Conservation (phyloP, 2,797 vertebrate species). For the Emydoidea blandingii region DNA sequence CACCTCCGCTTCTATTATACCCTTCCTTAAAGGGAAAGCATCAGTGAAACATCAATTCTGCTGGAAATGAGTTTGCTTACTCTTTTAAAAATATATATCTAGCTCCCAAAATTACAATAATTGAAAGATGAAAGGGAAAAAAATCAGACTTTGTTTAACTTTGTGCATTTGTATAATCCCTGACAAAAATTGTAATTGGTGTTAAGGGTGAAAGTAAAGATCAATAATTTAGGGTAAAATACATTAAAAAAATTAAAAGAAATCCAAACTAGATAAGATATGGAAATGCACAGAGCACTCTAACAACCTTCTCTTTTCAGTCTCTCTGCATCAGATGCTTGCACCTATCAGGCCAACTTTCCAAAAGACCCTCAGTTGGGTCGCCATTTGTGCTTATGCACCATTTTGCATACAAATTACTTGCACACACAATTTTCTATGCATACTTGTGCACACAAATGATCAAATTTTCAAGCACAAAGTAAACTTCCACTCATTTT, state of each 20-base stretch:
- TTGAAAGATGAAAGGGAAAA: not conserved
- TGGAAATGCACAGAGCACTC: fast-evolving
- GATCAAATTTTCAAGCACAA: slow-evolving; percentile 9
- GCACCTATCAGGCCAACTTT: not conserved
- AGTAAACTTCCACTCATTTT: not conserved
- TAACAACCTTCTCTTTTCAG: not conserved
- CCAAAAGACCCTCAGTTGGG: not conserved
- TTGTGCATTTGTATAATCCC: not conserved
- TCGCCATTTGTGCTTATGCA: not conserved
- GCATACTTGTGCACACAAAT: fast-evolving
- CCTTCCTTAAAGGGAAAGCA: not conserved
- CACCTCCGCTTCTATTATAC: not conserved
- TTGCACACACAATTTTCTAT: not conserved
- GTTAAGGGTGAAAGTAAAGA: not conserved
- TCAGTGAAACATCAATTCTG: not conserved
- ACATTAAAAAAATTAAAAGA: not conserved
- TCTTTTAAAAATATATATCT: not conserved
- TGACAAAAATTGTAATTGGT: not conserved
- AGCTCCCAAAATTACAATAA: not conserved
- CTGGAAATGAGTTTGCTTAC: not conserved
- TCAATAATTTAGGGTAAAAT: not conserved
- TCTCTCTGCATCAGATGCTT: not conserved
- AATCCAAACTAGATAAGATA: not conserved
- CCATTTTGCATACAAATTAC: not conserved
- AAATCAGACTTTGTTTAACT: not conserved